Base-by-base conservation (phyloP, 35 echinoderm and acorn worm genomes). In the Antedon bifida region DNA sequence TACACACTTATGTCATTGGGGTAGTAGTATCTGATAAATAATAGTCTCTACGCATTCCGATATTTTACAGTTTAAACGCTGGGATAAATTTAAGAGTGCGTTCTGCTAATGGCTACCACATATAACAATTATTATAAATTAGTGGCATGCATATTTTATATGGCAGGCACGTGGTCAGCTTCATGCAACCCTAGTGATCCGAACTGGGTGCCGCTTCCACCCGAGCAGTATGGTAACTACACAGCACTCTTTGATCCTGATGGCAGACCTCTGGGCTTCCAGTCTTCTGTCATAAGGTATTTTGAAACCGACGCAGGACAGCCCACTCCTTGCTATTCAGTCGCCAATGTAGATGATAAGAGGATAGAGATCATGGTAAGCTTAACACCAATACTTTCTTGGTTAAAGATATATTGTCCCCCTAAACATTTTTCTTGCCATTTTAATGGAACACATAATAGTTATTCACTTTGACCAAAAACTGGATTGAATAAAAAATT, bases 301-400 rank as follows among this genome's bases (percentile, higher is more conserved):
- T 64, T 64, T 21, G 51, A 64, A 64, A 56, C 32, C 0, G 84
- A 81, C 30, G 31, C 75, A 31, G 83, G 82, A 0, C 21, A 31
- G 23, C 83, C 90, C 26, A 92, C 85, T 76, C 86, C 90, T 39
- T 88, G 90, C 33, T 78, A 85, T 31, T 76, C 33, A 17, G 73
- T 88, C 3, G 31, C 7, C 2, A 82, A 82, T 21, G 81, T 76
- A 21, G 0, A 11, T 26, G 90, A 82, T 46, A 45, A 80, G 30
- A 80, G 90, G 30, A 77, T 92, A 33, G 90, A 92, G 88, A 79
- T 92, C 64, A 92, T 92, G 90, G 90, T 87, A 33, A 87, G 79
- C 23, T 26, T 83, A 44, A 10, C 31, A 36, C 16, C 23, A 11
- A 13, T 34, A 34, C 34, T 81, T 29, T 31, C n/a, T n/a, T n/a